These are phyloP conservation scores for Stenodema calcarata DNA, from an alignment of 2,888 invertebrate genomes.

Conservation along the genomic window DNA sequence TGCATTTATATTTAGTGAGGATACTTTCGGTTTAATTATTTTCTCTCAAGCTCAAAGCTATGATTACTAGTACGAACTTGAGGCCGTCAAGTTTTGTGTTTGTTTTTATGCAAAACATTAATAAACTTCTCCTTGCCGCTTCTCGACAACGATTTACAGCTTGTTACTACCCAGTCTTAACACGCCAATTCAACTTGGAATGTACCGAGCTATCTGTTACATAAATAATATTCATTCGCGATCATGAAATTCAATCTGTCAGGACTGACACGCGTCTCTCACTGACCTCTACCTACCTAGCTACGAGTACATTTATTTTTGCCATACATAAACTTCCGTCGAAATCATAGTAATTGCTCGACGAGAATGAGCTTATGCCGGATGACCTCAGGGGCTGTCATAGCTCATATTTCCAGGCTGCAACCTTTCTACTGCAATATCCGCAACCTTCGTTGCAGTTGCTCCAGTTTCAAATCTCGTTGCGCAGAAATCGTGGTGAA, in stretches of 20 bases:
- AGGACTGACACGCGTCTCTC: not conserved
- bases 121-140: too few species aligned
- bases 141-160: too few species aligned
- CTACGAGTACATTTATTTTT: not conserved
- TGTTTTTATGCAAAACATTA: too few species aligned
- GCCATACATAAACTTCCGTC: not conserved
- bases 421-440: slow-evolving; percentile 14
- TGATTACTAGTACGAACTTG: too few species aligned
- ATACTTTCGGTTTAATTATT: too few species aligned
- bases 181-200: not conserved
- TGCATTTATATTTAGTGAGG: too few species aligned
- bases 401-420: not conserved
- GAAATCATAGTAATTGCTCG: not conserved
- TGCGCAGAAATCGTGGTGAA: not conserved
- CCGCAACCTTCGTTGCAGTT: not conserved
- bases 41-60: too few species aligned
- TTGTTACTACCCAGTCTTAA: not conserved
- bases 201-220: too few species aligned
- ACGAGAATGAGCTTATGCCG: not conserved
- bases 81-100: too few species aligned
- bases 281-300: not conserved
- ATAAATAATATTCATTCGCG: too few species aligned
- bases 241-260: too few species aligned
- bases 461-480: slow-evolving; percentile 8
- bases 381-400: not conserved